Conservation (phyloP, 2,113 vertebrate species). For the Phyllostomus discolor region DNA sequence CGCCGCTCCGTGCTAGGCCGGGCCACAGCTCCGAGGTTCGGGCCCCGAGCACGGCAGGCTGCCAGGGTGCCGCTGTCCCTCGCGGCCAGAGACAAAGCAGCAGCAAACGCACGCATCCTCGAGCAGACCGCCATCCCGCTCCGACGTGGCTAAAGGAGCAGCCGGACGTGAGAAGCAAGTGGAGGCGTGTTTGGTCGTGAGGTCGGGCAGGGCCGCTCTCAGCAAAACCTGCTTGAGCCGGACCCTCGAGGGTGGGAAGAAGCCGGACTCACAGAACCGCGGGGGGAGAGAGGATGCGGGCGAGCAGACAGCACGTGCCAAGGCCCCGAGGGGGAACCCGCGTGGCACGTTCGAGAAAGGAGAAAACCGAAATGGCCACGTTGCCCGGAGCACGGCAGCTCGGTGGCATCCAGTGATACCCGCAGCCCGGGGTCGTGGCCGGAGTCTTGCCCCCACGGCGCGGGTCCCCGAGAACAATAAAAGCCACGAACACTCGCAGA, state of each 20-base stretch:
- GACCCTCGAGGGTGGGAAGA: not conserved
- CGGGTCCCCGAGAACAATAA: not conserved
- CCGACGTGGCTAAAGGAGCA: accelerated
- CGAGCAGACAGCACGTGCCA: not conserved
- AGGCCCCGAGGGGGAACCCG: not conserved
- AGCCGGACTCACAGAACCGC: accelerated
- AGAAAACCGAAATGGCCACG: not conserved
- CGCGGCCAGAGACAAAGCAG: not conserved
- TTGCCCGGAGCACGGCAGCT: accelerated
- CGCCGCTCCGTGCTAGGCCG: accelerated
- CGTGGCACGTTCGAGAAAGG: accelerated
- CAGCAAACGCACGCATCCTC: accelerated
- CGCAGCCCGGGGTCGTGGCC: not conserved
- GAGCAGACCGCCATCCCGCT: accelerated
- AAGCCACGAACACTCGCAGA: accelerated
- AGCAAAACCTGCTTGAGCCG: not conserved
- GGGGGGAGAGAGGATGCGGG: accelerated
- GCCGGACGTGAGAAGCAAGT: accelerated
- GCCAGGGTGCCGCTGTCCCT: not conserved
- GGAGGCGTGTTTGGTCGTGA: accelerated
- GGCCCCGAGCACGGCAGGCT: not conserved
- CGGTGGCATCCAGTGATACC: accelerated
- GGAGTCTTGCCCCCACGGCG: accelerated
- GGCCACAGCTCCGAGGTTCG: accelerated
- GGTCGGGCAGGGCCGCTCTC: no score